Evolutionary conservation across 2,888 invertebrate species (phyloP), one percentile per base, ranked within the genome.

Genomic region (Megastigmus dorsalis): DNA sequence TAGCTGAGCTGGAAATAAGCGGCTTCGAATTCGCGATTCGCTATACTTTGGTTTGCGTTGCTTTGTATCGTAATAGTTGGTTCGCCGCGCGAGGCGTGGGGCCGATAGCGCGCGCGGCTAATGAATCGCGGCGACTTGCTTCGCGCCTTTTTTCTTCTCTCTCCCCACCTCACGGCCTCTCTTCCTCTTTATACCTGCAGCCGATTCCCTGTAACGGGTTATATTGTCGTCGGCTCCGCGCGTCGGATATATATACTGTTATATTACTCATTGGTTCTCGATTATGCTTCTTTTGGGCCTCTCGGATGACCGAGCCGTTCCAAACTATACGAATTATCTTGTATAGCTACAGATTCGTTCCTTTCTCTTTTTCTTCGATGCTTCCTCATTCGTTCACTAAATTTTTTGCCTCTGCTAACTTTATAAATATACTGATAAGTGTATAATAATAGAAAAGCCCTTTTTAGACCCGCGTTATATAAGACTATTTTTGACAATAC

Each of bases 121-220:
- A 54, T 45, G n/a, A 30, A 7, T 45, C 20, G 13, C n/a, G 15
- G n/a, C n/a, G n/a, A n/a, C n/a, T n/a, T n/a, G n/a, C n/a, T n/a
- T n/a, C n/a, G n/a, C n/a, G n/a, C n/a, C n/a, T n/a, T n/a, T n/a
- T n/a, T n/a, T n/a, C n/a, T n/a, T n/a, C n/a, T n/a, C n/a, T n/a
- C 59, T 18, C 6, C 10, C 18, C 48, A 18, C 9, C 63, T 26
- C 41, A 7, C 33, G 36, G 5, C 18, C 26, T 33, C 36, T 36
- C 33, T 28, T 13, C 10, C 9, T 70, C 55, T 43, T 38, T n/a
- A 2, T 26, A 54, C 57, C 41, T 23, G 50, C n/a, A n/a, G n/a
- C 45, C 54, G 70, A 75, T 69, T 69, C 36, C 63, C 36, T 20
- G 41, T 73, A 76, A 76, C 73, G 70, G 76, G 66, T 76, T 60